Conservation (phyloP, 2,113 vertebrate species). For the Muntiacus reevesi region DNA sequence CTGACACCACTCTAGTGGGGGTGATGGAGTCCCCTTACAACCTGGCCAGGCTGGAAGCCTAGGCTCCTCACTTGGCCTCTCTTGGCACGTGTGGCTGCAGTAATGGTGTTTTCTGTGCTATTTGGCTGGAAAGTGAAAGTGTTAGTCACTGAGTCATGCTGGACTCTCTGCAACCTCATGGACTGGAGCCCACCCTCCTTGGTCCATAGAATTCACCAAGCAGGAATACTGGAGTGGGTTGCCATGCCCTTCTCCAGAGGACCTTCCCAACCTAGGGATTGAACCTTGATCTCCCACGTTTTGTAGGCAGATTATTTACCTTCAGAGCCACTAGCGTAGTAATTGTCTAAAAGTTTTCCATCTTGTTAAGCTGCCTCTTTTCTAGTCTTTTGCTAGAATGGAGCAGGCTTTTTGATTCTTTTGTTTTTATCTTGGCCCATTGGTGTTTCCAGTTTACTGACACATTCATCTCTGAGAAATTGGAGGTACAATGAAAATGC, state of each 20-base stretch:
- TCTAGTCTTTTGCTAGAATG: neutral
- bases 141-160: neutral
- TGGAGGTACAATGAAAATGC: neutral
- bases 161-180: neutral
- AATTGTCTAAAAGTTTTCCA: neutral
- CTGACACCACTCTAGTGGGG: neutral
- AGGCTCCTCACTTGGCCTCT: neutral
- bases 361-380: neutral
- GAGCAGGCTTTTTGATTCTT: neutral
- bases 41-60: neutral
- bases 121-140: neutral
- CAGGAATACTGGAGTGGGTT: neutral
- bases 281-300: neutral
- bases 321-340: neutral
- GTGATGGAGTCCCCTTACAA: no score
- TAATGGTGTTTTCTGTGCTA: neutral
- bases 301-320: neutral
- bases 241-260: neutral
- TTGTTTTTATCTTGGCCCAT: neutral
- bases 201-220: neutral
- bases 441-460: neutral
- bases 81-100: neutral
- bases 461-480: neutral
- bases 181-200: neutral
- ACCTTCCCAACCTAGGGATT: neutral